Percentiles rank a stretch among this genome's conserved stretches.
phyloP scores from a whole-genome alignment of 30 jellyfish, hydroid and myxozoan genomes.

The Cassiopea xamachana region DNA sequence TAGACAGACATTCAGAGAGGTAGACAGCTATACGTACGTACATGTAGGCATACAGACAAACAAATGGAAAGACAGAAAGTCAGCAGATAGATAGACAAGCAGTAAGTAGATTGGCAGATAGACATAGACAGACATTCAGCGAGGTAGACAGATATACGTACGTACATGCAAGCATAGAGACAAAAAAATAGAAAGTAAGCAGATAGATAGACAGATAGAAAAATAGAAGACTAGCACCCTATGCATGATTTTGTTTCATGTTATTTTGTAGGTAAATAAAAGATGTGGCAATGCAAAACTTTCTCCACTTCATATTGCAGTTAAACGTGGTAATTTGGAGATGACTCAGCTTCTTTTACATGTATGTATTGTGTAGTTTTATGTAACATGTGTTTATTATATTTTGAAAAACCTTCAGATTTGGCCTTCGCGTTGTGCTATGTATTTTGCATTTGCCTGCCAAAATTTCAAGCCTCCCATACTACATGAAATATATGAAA shows the following conservation, averaged over 20 bases:
- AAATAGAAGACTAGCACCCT: background rate
- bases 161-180: background rate
- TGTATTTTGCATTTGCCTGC: too few relatives aligned
- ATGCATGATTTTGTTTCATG: background rate
- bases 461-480: too few relatives aligned
- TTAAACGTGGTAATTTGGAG: slow-evolving; percentile 62
- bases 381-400: background rate
- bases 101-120: too few relatives aligned
- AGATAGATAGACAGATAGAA: background rate
- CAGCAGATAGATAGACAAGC: background rate
- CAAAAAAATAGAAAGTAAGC: too few relatives aligned
- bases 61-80: background rate
- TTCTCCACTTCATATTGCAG: slow-evolving; percentile 87
- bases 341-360: slow-evolving; percentile 55
- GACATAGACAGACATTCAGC: background rate
- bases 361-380: slow-evolving; percentile 18
- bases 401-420: too few relatives aligned
- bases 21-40: background rate
- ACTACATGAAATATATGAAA: too few relatives aligned
- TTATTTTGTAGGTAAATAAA: slow-evolving; percentile 67
- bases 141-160: background rate
- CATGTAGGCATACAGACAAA: background rate
- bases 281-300: slow-evolving; percentile 75
- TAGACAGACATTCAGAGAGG: background rate
- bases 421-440: too few relatives aligned